phyloP scores from a whole-genome alignment of 2,888 invertebrate genomes.

The Limnephilus lunatus region DNA sequence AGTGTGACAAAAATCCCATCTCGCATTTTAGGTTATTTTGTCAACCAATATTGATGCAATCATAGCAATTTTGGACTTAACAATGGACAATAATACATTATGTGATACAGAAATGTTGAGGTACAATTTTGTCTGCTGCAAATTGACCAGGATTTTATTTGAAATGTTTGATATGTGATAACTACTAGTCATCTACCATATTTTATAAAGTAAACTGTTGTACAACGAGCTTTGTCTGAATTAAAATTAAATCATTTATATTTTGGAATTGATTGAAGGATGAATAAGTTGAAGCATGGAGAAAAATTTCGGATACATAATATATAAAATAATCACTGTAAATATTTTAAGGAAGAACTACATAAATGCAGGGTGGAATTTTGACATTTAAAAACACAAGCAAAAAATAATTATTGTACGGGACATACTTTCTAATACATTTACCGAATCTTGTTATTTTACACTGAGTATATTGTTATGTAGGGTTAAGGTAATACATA shows the following conservation, averaged over 20 bases:
- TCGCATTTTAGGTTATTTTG: not conserved
- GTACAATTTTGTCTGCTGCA: not conserved
- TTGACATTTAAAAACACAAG: not conserved
- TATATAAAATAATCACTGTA: not conserved
- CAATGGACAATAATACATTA: not conserved
- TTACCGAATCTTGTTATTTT: not conserved
- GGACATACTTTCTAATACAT: not conserved
- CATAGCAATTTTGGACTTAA: not conserved
- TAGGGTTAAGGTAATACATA: not conserved
- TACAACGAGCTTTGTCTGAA: no score
- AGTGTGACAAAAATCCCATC: not conserved
- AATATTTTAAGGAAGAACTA: not conserved
- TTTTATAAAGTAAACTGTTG: not conserved
- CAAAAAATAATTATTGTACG: not conserved
- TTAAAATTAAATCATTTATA: not conserved
- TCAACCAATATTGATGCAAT: not conserved
- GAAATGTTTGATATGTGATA: not conserved
- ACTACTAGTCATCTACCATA: not conserved
- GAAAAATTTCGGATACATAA: not conserved
- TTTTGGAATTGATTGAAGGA: not conserved
- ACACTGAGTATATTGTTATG: not conserved
- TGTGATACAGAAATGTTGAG: not conserved
- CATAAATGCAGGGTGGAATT: not conserved
- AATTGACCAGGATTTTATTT: not conserved
- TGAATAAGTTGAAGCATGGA: not conserved